Conservation (phyloP, 2,113 vertebrate species). For the Stigmatopora nigra region DNA sequence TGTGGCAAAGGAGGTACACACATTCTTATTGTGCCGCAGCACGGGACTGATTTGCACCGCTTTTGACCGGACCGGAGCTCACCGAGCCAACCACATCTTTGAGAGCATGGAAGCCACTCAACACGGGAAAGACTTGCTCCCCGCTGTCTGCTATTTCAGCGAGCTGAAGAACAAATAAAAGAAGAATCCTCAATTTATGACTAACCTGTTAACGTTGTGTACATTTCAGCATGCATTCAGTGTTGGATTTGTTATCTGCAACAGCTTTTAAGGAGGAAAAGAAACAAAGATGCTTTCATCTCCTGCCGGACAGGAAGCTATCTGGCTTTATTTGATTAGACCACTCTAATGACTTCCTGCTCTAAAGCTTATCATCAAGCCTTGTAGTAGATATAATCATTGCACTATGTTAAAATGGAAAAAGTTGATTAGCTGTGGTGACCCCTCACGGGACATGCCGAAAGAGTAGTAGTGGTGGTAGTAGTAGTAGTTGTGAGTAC, state of each 20-base stretch:
- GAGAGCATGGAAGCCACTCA: constrained; percentile 88
- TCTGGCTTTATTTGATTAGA: constrained; percentile 45
- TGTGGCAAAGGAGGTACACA: not conserved
- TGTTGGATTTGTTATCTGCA: not conserved
- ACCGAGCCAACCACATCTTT: constrained; percentile 88
- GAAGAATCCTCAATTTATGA: not conserved
- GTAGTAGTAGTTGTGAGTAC: too few species aligned
- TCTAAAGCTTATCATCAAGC: not conserved
- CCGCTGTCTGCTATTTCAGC: constrained; percentile 83
- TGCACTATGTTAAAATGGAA: too few species aligned
- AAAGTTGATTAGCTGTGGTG: too few species aligned
- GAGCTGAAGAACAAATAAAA: constrained; percentile 66
- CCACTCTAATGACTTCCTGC: constrained; percentile 48
- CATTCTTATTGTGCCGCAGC: not conserved
- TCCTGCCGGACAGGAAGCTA: constrained; percentile 49
- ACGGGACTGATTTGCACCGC: not conserved
- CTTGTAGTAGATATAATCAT: too few species aligned
- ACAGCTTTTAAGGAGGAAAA: constrained; percentile 16
- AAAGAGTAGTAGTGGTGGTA: too few species aligned
- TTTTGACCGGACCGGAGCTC: constrained; percentile 50
- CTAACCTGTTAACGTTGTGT: not conserved
- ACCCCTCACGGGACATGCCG: too few species aligned
- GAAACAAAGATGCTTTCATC: constrained; percentile 39
- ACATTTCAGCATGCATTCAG: constrained; percentile 1
- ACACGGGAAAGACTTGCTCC: constrained; percentile 89